Base-by-base conservation (phyloP, 2,113 vertebrate genomes). In the Scomber scombrus region DNA sequence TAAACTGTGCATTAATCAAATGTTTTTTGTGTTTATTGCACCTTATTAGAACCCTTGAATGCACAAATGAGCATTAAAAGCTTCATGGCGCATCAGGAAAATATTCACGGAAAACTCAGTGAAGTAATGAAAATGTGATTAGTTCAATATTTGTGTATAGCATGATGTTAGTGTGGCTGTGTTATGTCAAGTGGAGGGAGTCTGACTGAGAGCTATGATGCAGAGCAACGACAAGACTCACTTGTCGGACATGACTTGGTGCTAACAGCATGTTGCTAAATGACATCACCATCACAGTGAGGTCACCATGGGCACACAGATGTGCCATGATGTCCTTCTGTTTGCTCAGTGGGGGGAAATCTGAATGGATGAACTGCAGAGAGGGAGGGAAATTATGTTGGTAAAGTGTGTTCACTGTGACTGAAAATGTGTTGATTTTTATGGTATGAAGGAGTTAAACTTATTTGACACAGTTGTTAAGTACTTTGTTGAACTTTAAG, bases 211-310 rank as follows among this genome's bases (percentile, higher is more conserved):
- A 66, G 64, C 69, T 7, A 23, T 82, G 64, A 74, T 74, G 81
- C 80, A 84, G 80, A 60, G 85, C 58, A 82, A 72, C 77, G 82
- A 86, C 88, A 86, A 68, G 81, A 79, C 80, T 64, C 82, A 74
- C 70, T 66, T 78, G 85, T 77, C 64, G 82, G 77, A 82, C 76
- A 54, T 69, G 71, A 82, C 71, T 81, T 56, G n/a, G 60, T 49
- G 60, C 78, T 85, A 64, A 86, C 62, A 75, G 85, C 80, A 69
- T 80, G 56, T 80, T 73, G 72, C 70, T 61, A 13, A 66, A 91
- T 94, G 85, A 94, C 93, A 85, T 94, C 93, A 93, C 71, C 77
- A 47, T 80, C 47, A 50, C 62, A 58, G 87, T 93, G 93, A 94
- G 90, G 92, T 94, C 89, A 93, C 61, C 64, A 5, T 72, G 81